These are phyloP conservation scores for Sebastes umbrosus DNA, from an alignment of 2,797 vertebrate species.

Conservation along the genomic window DNA sequence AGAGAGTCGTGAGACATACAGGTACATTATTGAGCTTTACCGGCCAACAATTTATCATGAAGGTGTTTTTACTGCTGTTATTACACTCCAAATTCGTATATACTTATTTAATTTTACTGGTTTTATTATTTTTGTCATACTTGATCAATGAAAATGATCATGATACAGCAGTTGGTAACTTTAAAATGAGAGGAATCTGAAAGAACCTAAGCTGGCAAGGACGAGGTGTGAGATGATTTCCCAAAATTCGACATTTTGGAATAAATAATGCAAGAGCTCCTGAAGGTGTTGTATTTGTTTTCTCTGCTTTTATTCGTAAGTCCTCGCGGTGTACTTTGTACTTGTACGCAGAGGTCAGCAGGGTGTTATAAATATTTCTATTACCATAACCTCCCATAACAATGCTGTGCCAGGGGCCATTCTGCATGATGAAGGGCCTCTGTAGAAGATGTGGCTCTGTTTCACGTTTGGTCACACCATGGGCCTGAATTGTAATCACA, in stretches of 20 bases:
- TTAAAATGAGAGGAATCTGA: neutral
- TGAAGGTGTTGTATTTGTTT: slow-evolving; percentile 25
- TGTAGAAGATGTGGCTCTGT: slow-evolving; percentile 40
- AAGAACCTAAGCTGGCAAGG: neutral
- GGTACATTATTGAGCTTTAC: neutral
- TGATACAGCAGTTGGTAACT: neutral
- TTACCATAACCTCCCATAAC: slow-evolving; percentile 66
- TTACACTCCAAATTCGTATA: no score
- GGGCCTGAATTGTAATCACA: slow-evolving; percentile 73
- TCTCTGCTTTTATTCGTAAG: slow-evolving; percentile 18
- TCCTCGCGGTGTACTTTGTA: slow-evolving; percentile 27
- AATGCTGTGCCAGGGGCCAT: slow-evolving; percentile 43
- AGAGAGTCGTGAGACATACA: neutral
- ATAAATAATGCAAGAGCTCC: slow-evolving; percentile 12
- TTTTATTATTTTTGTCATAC: neutral
- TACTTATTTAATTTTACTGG: neutral
- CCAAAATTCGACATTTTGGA: neutral
- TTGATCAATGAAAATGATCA: neutral
- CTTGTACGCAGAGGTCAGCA: slow-evolving; percentile 47
- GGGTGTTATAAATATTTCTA: slow-evolving; percentile 66
- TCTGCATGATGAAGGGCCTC: slow-evolving; percentile 49
- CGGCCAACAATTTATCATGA: neutral
- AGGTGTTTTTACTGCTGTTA: neutral
- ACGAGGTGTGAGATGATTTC: neutral
- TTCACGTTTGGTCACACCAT: slow-evolving; percentile 63